A percentile compares a stretch with the other conserved stretches of the same genome.
phyloP scores from a whole-genome alignment of 2,797 vertebrate genomes.

The Silurus aristotelis region DNA sequence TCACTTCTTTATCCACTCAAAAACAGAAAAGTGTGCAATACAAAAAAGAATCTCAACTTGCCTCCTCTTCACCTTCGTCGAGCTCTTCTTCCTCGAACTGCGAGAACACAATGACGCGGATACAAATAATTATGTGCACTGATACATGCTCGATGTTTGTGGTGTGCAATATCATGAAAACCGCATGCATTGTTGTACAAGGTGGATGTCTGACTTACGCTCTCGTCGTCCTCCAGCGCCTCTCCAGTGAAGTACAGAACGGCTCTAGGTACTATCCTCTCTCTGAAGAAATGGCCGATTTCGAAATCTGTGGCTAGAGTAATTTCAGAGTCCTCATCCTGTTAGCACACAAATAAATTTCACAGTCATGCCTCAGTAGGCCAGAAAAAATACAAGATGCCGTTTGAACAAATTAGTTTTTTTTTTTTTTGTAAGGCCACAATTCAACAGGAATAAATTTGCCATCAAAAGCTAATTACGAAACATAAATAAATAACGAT shows the following conservation, averaged over 20 bases:
- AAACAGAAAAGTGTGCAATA: no score
- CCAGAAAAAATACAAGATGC: not conserved
- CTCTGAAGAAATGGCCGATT: constrained; percentile 97
- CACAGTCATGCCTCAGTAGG: not conserved
- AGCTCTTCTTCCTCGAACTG: constrained; percentile 95
- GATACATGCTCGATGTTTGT: not conserved
- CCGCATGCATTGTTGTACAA: not conserved
- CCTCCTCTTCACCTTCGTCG: constrained; percentile 97
- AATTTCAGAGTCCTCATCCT: constrained; percentile 97
- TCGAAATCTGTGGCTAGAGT: constrained; percentile 95
- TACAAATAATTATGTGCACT: not conserved
- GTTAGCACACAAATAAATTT: constrained; percentile 21
- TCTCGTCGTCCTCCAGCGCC: constrained; percentile 95
- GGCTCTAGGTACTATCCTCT: constrained; percentile 93
- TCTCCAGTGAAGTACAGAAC: constrained; percentile 99
- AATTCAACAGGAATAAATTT: not conserved
- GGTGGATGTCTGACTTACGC: constrained; percentile 69
- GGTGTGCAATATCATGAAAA: not conserved
- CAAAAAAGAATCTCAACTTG: constrained; percentile 60
- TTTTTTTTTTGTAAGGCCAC: not conserved
- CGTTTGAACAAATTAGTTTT: not conserved
- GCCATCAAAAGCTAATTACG: not conserved
- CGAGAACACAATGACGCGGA: constrained; percentile 16
- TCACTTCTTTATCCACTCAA: not conserved
- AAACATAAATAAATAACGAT: not conserved